These are phyloP conservation scores for Phyto melanocephala DNA, from an alignment of 2,888 invertebrate genomes.

Conservation along the genomic window DNA sequence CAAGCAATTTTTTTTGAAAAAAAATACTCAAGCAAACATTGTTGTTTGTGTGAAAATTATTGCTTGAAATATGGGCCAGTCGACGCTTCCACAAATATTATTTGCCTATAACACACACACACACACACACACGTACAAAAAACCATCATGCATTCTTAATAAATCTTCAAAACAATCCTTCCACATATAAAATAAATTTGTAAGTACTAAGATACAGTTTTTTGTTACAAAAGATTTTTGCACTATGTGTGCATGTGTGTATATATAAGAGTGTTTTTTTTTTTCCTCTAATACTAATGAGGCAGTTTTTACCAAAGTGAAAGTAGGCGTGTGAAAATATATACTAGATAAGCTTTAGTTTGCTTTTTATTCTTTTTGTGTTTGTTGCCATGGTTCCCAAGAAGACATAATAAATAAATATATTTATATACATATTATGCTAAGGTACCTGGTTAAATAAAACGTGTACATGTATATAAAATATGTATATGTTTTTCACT, in stretches of 20 bases:
- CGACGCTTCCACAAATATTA: neutral
- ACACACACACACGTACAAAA: neutral
- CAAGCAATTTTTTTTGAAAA: neutral
- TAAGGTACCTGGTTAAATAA: neutral
- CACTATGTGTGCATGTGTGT: neutral
- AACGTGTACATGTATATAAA: neutral
- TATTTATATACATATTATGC: neutral
- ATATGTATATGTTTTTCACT: slow-evolving; percentile 46
- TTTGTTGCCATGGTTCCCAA: slow-evolving; percentile 6
- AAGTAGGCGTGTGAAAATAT: slow-evolving; percentile 62
- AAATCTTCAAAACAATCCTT: slow-evolving; percentile 24
- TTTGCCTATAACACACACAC: slow-evolving; percentile 13
- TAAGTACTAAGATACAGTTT: neutral
- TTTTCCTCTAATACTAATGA: slow-evolving; percentile 54
- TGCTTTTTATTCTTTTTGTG: neutral
- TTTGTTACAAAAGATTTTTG: no score
- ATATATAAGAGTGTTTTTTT: neutral
- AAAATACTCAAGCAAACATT: neutral
- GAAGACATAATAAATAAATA: neutral
- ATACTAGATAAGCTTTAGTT: slow-evolving; percentile 38
- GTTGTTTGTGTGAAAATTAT: slow-evolving; percentile 16
- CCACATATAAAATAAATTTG: neutral
- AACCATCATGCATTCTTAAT: slow-evolving; percentile 5
- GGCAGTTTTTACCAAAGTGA: slow-evolving; percentile 52
- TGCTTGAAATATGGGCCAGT: slow-evolving; percentile 58